Evolutionary conservation across 2,113 vertebrate genomes (phyloP), one percentile per base, ranked within the genome.

Genomic region (Lepisosteus osseus): DNA sequence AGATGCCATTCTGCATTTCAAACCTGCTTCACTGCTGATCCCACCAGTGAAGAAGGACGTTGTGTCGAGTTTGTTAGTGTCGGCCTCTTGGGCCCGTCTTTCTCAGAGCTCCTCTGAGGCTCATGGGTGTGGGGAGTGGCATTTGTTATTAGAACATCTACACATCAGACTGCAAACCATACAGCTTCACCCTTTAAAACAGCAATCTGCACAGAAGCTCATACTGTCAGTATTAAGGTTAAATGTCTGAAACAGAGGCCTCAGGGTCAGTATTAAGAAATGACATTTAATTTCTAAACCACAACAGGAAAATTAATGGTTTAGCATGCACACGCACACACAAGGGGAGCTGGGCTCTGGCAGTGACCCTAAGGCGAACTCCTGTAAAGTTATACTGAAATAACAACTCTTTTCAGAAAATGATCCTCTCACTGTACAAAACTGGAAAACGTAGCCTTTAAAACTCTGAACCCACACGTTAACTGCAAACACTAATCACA

Each of bases 231-330:
- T 42, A 15, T 65, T 44, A 3, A 12, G 29, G 11, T 41, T 11
- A 41, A 64, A 7, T 44, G 63, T 12, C 67, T 13, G 17, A 42
- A 41, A 43, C 41, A n/a, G 61, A 59, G 40, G 40, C 40, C 8
- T 42, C 11, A 3, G 63, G 63, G 64, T 47, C 14, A 41, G 42
- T n/a, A 66, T 42, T 66, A 45, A 66, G 64, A 66, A 66, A 66
- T 66, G 0, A 66, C 64, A 66, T 66, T 66, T 66, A 66, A 45
- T 66, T n/a, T 51, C 3, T 44, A 66, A 66, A 65, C 40, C 3
- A 7, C 41, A 42, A 65, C 62, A 13, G 7, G 8, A 65, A 42
- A 3, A 43, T 29, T 4, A 42, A 65, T 29, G 17, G 62, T 12
- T 42, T 29, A 43, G 3, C 1, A 29, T 3, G 11, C 29, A 42